These are phyloP conservation scores for Lepisosteus osseus DNA, from an alignment of 2,113 vertebrate genomes.

Conservation along the genomic window DNA sequence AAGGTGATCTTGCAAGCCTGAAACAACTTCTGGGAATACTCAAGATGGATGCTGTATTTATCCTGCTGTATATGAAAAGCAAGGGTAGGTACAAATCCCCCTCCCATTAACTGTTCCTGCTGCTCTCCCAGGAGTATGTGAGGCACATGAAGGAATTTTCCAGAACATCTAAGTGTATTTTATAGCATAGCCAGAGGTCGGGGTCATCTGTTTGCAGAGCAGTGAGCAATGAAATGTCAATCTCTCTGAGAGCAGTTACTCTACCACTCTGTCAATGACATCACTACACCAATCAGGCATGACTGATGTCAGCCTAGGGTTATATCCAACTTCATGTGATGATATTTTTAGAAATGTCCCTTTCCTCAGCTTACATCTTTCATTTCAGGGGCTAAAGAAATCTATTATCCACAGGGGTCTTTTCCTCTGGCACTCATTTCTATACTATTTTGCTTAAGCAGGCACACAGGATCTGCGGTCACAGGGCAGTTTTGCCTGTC, in stretches of 20 bases:
- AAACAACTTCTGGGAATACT: too few species aligned
- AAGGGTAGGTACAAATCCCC: not conserved
- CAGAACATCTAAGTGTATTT: not conserved
- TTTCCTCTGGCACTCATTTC: constrained; percentile 1
- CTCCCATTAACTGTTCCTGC: constrained; percentile 13
- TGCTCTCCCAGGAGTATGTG: not conserved
- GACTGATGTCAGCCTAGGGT: constrained; percentile 3
- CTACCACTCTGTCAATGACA: constrained; percentile 18
- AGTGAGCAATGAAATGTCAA: constrained; percentile 5
- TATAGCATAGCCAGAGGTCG: not conserved
- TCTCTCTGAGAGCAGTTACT: constrained; percentile 19
- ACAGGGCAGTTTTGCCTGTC: too few species aligned
- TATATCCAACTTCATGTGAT: constrained; percentile 20
- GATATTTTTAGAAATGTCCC: constrained; percentile 21
- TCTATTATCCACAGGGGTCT: not conserved
- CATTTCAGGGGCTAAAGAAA: constrained; percentile 25
- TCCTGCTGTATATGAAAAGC: not conserved
- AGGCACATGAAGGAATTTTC: constrained; percentile 14
- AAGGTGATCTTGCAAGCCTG: too few species aligned
- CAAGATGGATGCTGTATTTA: not conserved
- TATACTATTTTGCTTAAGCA: constrained; percentile 19
- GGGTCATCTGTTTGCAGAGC: constrained; percentile 12
- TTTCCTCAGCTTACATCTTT: constrained; percentile 23
- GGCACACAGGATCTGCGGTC: too few species aligned
- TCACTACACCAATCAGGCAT: not conserved